phyloP scores from a whole-genome alignment of 2,113 vertebrate genomes.

The Cariama cristata region DNA sequence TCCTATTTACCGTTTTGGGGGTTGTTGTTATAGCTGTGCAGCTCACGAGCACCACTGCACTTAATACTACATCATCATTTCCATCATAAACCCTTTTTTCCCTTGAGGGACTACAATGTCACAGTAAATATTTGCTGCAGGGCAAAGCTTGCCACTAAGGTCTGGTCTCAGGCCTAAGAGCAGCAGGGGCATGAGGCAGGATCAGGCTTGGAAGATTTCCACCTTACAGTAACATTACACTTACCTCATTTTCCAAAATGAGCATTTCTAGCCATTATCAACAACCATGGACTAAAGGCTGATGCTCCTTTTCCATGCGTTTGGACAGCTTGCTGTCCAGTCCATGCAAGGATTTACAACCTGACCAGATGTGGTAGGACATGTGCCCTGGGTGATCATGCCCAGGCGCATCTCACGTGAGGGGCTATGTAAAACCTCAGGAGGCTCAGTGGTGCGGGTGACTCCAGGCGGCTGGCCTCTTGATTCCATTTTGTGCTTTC shows the following conservation, averaged over 20 bases:
- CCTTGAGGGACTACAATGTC: not conserved
- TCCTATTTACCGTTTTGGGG: not conserved
- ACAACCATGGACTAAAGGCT: not conserved
- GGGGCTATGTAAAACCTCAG: not conserved
- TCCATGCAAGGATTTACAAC: not conserved
- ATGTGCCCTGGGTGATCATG: not conserved
- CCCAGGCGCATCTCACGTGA: accelerated
- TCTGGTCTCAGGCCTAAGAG: not conserved
- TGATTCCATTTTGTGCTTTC: not conserved
- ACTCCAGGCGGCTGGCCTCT: not conserved
- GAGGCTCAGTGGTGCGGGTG: not conserved
- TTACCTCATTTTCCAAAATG: slow-evolving; percentile 56
- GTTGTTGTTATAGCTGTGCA: slow-evolving; percentile 21
- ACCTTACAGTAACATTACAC: slow-evolving; percentile 21
- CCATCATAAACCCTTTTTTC: not conserved
- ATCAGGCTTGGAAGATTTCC: slow-evolving; percentile 30
- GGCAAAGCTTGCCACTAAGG: not conserved
- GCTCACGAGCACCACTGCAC: not conserved
- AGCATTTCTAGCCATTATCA: slow-evolving; percentile 39
- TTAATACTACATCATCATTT: slow-evolving; percentile 51
- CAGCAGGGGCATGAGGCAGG: not conserved
- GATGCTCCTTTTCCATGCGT: slow-evolving; percentile 36
- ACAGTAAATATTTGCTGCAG: not conserved
- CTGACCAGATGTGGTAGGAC: not conserved
- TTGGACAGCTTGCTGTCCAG: not conserved